Base-by-base conservation (phyloP, 2,888 invertebrate genomes). In the Melikaiella ostensackeni region DNA sequence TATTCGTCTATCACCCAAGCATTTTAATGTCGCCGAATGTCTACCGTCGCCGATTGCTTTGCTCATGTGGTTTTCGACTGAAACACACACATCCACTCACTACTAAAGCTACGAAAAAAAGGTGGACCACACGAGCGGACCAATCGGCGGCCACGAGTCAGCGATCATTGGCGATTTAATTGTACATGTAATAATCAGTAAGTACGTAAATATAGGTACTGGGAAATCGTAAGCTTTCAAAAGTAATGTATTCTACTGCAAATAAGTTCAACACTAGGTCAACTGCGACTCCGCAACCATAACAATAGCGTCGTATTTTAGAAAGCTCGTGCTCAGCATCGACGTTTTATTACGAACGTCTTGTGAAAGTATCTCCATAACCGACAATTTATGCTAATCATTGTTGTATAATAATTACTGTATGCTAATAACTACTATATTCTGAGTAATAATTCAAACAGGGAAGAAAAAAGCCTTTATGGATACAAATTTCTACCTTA, bases 251-350 rank as follows among this genome's bases (percentile, higher is more conserved):
- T 91, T 91, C 91, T 91, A 91, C 91, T 91, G 91, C 91, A 91
- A 91, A 91, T 91, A 91, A 91, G 90, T 91, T 90, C 90, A 91
- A 91, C 89, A 88, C 90, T 91, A 90, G 88, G 79, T 87, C 88
- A 91, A 91, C 91, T 91, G 91, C 91, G 88, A 90, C 90, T 91
- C 91, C 91, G 91, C 91, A 91, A 91, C 91, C 91, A 91, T 91
- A 91, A 91, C 91, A 87, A 84, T 83, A 88, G 88, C 86, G 85
- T 75, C 82, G 84, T 75, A 78, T 80, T 79, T 75, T 76, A 66
- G 78, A 74, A 83, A 83, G 82, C 82, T 80, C 81, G 80, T 79
- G 81, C 81, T 70, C 70, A 70, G 50, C 66, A 66, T 46, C 27
- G 75, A 79, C 55, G 63, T 76, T 24, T 61, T 42, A 42, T 74